Evolutionary conservation across 2,797 vertebrate species (phyloP).

Genomic region (Xiphorhynchus erythropygius): DNA sequence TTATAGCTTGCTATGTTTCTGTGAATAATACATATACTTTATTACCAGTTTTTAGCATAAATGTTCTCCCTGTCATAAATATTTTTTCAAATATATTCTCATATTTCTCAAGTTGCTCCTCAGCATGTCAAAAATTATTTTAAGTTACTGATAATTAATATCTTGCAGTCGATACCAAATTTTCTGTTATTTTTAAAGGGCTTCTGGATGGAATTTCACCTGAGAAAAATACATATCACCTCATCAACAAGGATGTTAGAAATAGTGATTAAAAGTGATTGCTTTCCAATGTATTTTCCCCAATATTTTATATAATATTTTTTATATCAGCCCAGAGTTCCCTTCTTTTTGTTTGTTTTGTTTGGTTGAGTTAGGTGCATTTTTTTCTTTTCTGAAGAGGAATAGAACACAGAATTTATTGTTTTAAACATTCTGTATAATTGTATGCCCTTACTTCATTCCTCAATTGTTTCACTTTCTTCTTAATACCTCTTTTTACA

Average conservation of each 20-base stretch:
- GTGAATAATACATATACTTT: not conserved
- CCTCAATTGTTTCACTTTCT: not conserved
- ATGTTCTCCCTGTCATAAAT: not conserved
- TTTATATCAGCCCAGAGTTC: not conserved
- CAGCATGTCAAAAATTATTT: not conserved
- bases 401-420: not conserved
- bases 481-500: not conserved
- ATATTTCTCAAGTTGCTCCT: not conserved
- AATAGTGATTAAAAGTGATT: not conserved
- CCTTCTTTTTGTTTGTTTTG: not conserved
- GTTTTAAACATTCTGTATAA: not conserved
- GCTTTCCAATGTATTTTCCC: not conserved
- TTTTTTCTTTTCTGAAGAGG: not conserved
- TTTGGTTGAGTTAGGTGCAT: fast-evolving
- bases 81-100: not conserved
- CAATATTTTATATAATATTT: not conserved
- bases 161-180: not conserved
- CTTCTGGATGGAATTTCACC: not conserved
- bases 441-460: not conserved
- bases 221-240: not conserved
- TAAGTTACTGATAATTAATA: not conserved
- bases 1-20: not conserved
- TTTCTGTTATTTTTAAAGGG: not conserved
- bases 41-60: not conserved
- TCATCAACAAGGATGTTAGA: not conserved